phyloP scores from a whole-genome alignment of 2,113 vertebrate species.

The Rhineura floridana region DNA sequence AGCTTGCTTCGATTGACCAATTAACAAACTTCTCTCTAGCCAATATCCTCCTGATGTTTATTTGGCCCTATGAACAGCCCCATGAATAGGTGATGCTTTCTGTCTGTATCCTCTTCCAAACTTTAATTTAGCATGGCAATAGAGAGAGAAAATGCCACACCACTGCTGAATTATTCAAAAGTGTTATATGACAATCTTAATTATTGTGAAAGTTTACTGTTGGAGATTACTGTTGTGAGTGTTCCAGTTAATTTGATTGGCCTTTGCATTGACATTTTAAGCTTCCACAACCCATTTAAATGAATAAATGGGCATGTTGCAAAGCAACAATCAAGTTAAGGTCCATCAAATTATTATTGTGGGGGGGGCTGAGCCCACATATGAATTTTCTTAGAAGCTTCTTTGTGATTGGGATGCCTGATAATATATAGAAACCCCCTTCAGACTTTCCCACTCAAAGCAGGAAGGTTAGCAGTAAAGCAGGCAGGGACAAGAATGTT shows the following conservation, averaged over 20 bases:
- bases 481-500: no score
- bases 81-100: not conserved
- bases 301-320: not conserved
- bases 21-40: constrained; percentile 27
- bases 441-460: no score
- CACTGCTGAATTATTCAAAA: constrained; percentile 20
- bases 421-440: no score
- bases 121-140: constrained; percentile 29
- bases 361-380: not conserved
- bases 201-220: constrained; percentile 38
- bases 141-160: not conserved
- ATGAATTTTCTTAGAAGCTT: not conserved
- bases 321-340: constrained; percentile 1
- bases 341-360: constrained; percentile 8
- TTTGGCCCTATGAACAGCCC: not conserved
- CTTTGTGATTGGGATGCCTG: no score
- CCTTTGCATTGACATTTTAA: constrained; percentile 45
- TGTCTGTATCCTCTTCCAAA: not conserved
- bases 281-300: constrained; percentile 19
- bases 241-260: constrained; percentile 39
- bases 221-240: constrained; percentile 10
- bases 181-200: constrained; percentile 24
- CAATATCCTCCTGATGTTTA: constrained; percentile 6
- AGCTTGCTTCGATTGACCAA: constrained; percentile 27
- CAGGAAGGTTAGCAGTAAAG: no score